phyloP scores from a whole-genome alignment of 2,797 vertebrate species.

The Coccyzus lansbergi region DNA sequence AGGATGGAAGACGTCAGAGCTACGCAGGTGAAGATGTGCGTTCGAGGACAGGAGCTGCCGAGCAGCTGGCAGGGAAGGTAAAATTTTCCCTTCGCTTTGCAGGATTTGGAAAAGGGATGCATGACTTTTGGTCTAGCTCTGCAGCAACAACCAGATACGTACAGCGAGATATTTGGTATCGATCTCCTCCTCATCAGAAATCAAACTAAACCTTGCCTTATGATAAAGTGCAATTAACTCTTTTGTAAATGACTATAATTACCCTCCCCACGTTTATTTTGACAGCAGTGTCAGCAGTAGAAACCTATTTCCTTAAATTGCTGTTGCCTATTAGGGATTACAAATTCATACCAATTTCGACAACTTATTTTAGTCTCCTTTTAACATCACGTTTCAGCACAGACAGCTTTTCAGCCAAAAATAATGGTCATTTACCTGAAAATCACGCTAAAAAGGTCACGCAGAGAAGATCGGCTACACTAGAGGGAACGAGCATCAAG shows the following conservation, averaged over 20 bases:
- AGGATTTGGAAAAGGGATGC: conserved; percentile 21
- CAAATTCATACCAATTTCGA: conserved; percentile 77
- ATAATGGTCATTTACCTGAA: conserved; percentile 58
- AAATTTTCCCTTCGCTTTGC: background rate
- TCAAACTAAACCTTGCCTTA: conserved; percentile 71
- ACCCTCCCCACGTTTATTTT: conserved; percentile 76
- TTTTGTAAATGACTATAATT: conserved; percentile 81
- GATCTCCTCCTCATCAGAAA: conserved; percentile 75
- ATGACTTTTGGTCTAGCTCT: background rate
- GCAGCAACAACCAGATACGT: conserved; percentile 44
- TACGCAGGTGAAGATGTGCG: background rate
- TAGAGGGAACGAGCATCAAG: conserved; percentile 15
- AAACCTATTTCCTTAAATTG: conserved; percentile 76
- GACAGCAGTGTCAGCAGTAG: conserved; percentile 69
- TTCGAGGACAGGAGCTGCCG: background rate
- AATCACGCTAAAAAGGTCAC: conserved; percentile 49
- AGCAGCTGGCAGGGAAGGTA: background rate
- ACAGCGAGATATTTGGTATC: conserved; percentile 66
- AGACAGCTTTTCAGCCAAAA: conserved; percentile 55
- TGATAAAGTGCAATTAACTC: conserved; percentile 77
- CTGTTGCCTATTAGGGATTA: conserved; percentile 76
- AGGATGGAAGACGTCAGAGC: background rate
- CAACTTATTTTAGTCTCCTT: conserved; percentile 73
- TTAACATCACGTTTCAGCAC: conserved; percentile 69
- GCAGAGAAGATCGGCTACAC: conserved; percentile 55